Evolutionary conservation across 2,797 vertebrate species (phyloP).

Genomic region (Coranthus polyacanthus): DNA sequence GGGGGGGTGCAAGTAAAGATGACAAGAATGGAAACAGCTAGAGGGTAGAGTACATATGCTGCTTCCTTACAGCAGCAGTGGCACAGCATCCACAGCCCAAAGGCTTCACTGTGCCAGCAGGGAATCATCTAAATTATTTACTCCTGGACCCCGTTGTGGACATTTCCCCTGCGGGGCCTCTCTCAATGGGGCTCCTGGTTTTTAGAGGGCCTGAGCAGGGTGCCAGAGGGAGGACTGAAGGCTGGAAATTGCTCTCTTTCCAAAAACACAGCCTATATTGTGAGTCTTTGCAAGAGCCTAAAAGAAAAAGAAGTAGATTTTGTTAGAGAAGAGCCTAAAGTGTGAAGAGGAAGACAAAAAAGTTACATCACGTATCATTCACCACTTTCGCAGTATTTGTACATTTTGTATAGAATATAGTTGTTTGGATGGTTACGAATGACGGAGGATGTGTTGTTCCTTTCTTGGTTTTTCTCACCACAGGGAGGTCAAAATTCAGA

Average conservation of each 20-base stretch:
- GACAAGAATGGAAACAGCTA: slow-evolving; percentile 64
- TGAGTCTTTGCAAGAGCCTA: slow-evolving; percentile 27
- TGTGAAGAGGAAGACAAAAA: slow-evolving; percentile 1
- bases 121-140: slow-evolving; percentile 72
- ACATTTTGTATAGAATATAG: not conserved
- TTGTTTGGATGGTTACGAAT: not conserved
- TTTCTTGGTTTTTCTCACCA: not conserved
- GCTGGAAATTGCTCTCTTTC: slow-evolving; percentile 31
- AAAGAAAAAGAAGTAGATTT: slow-evolving; percentile 8
- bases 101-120: slow-evolving; percentile 59
- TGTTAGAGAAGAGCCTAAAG: slow-evolving; percentile 11
- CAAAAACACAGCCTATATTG: slow-evolving; percentile 10
- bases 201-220: slow-evolving; percentile 32
- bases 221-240: slow-evolving; percentile 40
- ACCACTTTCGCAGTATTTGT: not conserved
- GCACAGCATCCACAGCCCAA: slow-evolving; percentile 53
- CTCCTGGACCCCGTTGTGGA: slow-evolving; percentile 54
- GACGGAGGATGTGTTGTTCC: not conserved
- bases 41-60: slow-evolving; percentile 65
- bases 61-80: slow-evolving; percentile 46
- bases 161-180: slow-evolving; percentile 42
- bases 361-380: not conserved
- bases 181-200: slow-evolving; percentile 41
- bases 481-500: not conserved
- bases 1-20: slow-evolving; percentile 22